Evolutionary conservation across 2,888 invertebrate species (phyloP), one percentile per base, ranked within the genome.

Genomic region (Drosophila planitibia): DNA sequence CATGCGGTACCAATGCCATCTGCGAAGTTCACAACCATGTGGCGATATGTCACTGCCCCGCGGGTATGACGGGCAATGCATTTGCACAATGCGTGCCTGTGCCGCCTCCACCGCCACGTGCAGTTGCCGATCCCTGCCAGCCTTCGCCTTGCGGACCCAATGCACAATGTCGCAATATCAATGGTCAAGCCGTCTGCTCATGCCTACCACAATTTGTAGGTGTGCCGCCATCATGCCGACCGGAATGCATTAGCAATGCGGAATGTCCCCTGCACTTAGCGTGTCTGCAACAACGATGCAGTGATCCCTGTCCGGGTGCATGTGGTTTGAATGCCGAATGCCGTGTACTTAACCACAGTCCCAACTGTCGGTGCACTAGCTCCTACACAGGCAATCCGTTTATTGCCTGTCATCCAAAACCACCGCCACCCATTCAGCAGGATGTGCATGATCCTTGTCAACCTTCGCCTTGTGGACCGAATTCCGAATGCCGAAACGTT

Each of bases 381-480:
- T 89, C 90, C 10, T 91, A 83, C 64, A 92, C 83, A 51, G 94
- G 93, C 52, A 91, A 93, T 82, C 92, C 93, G 12, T 94, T 95
- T 89, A 90, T 94, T 52, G 93, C 94, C 67, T 95, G 95, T 44
- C 65, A 76, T 35, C 71, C 62, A 12, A 70, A 74, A 12, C 66
- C 59, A 28, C 57, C 58, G 3, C 60, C 67, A 9, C 71, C 68
- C 0, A n/a, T 76, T 14, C 53, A 55, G 4, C 75, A 71, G 12
- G 83, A 82, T n/a, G n/a, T 55, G 0, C 30, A 64, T 28, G 94
- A 95, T 85, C 95, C 95, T 19, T 96, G 96, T 85, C 93, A 94
- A 33, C 97, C 97, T 35, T 96, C 96, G n/a, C 97, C 97, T 0
- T 97, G 97, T 89, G 97, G 97, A 16, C 95, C 96, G 16, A 97